Conservation (phyloP, 1,140 invertebrate species). For the Temnothorax nylanderi region DNA sequence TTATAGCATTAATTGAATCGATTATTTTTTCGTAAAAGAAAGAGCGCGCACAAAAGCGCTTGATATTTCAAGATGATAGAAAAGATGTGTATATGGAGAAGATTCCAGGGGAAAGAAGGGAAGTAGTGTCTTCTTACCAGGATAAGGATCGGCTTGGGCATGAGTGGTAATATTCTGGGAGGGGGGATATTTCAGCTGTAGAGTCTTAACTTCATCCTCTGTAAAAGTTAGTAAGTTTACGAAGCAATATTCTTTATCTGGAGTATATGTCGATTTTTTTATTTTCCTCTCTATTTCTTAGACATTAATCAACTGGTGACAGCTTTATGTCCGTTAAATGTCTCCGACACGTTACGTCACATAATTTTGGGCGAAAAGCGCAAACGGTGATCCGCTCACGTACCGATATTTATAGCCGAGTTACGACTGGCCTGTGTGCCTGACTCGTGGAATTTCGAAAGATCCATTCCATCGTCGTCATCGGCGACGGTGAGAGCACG, state of each 20-base stretch:
- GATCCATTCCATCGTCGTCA: slow-evolving; percentile 1
- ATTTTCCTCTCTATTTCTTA: neutral
- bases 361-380: slow-evolving; percentile 59
- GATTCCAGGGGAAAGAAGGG: neutral
- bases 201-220: slow-evolving; percentile 65
- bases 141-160: slow-evolving; percentile 54
- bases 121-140: slow-evolving; percentile 66
- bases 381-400: slow-evolving; percentile 52
- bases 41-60: neutral
- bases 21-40: neutral
- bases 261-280: neutral
- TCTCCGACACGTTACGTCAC: slow-evolving; percentile 63
- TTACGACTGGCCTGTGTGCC: neutral
- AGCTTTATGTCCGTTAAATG: neutral
- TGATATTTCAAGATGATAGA: neutral
- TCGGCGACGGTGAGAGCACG: neutral
- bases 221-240: slow-evolving; percentile 42
- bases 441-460: slow-evolving; percentile 60
- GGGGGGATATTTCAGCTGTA: slow-evolving; percentile 63
- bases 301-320: neutral
- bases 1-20: slow-evolving; percentile 16
- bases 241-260: neutral
- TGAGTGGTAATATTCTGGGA: slow-evolving; percentile 31
- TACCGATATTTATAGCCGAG: slow-evolving; percentile 71
- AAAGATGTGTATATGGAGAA: neutral